These are phyloP conservation scores for Apamea crenata DNA, from an alignment of 2,888 invertebrate species.

Conservation along the genomic window DNA sequence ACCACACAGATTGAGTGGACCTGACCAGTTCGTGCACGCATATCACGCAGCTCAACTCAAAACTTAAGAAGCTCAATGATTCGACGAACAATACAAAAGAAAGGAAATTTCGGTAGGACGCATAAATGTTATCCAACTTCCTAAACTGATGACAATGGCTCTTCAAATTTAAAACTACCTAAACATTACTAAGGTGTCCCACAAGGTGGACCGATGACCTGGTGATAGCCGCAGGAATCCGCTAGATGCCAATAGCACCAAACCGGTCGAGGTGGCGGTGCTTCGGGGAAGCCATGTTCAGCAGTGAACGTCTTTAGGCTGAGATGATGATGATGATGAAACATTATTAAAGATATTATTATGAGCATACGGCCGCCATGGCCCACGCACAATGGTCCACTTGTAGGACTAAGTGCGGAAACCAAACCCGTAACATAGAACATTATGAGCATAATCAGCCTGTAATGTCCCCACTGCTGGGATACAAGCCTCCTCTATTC, in stretches of 20 bases:
- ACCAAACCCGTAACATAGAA: too few relatives aligned
- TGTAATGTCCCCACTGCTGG: too few relatives aligned
- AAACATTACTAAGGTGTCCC: background rate
- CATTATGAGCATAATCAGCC: background rate
- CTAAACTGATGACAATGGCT: background rate
- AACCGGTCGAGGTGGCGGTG: background rate
- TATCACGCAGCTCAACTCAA: too few relatives aligned
- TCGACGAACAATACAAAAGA: too few relatives aligned
- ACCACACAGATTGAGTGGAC: too few relatives aligned
- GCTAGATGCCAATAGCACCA: background rate
- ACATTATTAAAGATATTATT: background rate
- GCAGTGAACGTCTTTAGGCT: background rate
- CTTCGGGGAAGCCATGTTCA: background rate
- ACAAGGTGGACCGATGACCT: background rate
- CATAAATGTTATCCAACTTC: background rate
- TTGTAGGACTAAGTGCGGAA: too few relatives aligned
- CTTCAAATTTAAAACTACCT: background rate
- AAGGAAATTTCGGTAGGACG: too few relatives aligned
- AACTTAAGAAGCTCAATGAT: too few relatives aligned
- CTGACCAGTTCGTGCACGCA: too few relatives aligned
- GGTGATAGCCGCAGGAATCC: background rate
- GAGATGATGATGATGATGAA: background rate
- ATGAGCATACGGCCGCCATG: too few relatives aligned
- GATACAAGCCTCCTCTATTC: too few relatives aligned
- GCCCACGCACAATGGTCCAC: too few relatives aligned